Base-by-base conservation (phyloP, 2,113 vertebrate species). In the Nothocercus nigrocapillus region DNA sequence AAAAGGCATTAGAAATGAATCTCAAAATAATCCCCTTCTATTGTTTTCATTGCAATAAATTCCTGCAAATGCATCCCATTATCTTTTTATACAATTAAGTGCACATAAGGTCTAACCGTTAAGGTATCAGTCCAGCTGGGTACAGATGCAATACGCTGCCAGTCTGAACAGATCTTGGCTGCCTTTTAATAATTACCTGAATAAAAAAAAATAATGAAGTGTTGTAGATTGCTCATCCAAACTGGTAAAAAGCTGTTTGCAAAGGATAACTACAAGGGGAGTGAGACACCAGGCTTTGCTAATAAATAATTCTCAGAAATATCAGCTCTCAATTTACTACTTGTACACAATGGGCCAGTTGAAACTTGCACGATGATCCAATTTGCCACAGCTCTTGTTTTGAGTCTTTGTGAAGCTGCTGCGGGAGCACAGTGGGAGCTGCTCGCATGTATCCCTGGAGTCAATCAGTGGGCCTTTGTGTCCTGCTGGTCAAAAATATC, bases 301-400 rank as follows among this genome's bases (percentile, higher is more conserved):
- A 98, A 98, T 98, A 98, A 98, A 98, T 98, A 98, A 97, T 98
- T 98, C 98, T 98, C 98, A 96, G 98, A 98, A 98, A 98, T 97
- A 98, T 98, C 97, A 98, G 95, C 98, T 98, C 97, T 98, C 96
- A 98, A 98, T 98, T 99, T 98, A 98, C 98, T 98, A 96, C 97
- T 98, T 98, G 98, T 98, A 98, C 98, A 97, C 98, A 98, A 98
- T 94, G 98, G 98, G 98, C 99, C 98, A 98, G 99, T 98, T 97
- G 97, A 97, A 99, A 99, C 99, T 99, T 99, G 99, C 95, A 98
- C 77, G 96, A 98, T 98, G 98, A 98, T 98, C 98, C 98, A 98
- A 98, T 98, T 98, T 98, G 98, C 98, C 98, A 98, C 98, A 98
- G 98, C 98, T 98, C 98, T 97, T 98, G 99, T 99, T 99, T 99